Evolutionary conservation across 2,888 invertebrate species (phyloP), one percentile per base, ranked within the genome.

Genomic region (Athalia cordata): DNA sequence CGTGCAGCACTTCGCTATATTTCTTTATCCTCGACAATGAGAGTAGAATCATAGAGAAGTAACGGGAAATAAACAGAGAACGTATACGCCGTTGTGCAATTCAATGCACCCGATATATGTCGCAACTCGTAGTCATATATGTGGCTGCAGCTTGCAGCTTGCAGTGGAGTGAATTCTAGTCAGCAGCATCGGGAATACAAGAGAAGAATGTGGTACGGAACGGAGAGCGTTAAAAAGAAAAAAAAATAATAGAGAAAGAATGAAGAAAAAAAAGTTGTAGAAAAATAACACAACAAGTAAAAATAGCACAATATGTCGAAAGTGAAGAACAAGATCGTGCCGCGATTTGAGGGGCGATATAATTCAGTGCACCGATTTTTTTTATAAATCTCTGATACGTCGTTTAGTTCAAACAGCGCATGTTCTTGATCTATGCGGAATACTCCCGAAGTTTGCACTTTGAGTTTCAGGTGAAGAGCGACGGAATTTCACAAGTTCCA

Each of bases 31-130:
- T 68, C 11, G 50, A 67, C 47, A 67, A 50, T 47, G 49, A 47
- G 65, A 47, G 11, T 29, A 47, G 47, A 65, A 55, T 52, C 43
- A 52, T 15, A 55, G 68, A 68, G 49, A 15, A 50, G 57, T 45
- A 47, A 72, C 29, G 72, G 45, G 7, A 15, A 59, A 72, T 59
- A 72, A 45, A 72, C 55, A 59, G 57, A 72, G 72, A 43, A 47
- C 59, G 55, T 55, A 72, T 15, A 72, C 57, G 57, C 72, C 59
- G 57, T 59, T 72, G 72, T 59, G 72, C 72, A 59, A 72, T 72
- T 59, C 72, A 59, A 59, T 72, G 72, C 72, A 72, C 47, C 57
- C 59, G 57, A 59, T 68, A 47, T n/a, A 49, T 15, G 49, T 13
- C n/a, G 49, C 4, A n/a, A n/a, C n/a, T n/a, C n/a, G n/a, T n/a